Base-by-base conservation (phyloP, 2,113 vertebrate genomes). In the Dromiciops gliroides region DNA sequence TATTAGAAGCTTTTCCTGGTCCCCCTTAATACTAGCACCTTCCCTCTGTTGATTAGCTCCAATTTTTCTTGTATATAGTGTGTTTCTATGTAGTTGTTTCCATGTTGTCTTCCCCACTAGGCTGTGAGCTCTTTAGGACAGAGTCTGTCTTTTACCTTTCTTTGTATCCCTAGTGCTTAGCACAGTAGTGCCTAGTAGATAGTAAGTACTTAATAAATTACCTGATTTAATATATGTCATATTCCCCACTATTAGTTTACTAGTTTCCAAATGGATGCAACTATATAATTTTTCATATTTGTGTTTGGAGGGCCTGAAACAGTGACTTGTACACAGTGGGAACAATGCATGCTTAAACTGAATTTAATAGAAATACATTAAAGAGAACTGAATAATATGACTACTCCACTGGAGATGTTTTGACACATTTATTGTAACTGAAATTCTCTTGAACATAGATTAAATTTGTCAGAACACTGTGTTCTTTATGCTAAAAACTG, bases 371-470 rank as follows among this genome's bases (percentile, higher is more conserved):
- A 50, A 28, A 48, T 12, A 93, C 51, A 51, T 8, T 6, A 92
- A 92, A 92, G 3, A 92, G 90, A 48, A 88, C 60, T 89, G 90
- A 94, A 93, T 52, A 96, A 95, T 48, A 50, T 56, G 48, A 53
- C 67, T 51, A 94, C 89, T 24, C 11, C 26, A 75, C 47, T 49
- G 92, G 52, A 97, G 49, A 89, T 96, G n/a, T 89, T 97, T 93
- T 95, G 75, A 95, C 8, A 91, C n/a, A 26, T 26, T 83, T 91
- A 50, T 92, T 93, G 51, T 93, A 92, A 94, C 90, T 75, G 23
- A 37, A 60, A 97, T 95, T 96, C 95, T 94, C 51, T 89, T 95
- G 92, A 96, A 83, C 95, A 89, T 51, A 92, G 50, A 96, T 95
- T 91, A 92, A 95, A 93, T 53, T 91, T 48, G 92, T 49, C 91